These are phyloP conservation scores for Excalfactoria chinensis DNA, from an alignment of 2,113 vertebrate genomes.

Conservation along the genomic window DNA sequence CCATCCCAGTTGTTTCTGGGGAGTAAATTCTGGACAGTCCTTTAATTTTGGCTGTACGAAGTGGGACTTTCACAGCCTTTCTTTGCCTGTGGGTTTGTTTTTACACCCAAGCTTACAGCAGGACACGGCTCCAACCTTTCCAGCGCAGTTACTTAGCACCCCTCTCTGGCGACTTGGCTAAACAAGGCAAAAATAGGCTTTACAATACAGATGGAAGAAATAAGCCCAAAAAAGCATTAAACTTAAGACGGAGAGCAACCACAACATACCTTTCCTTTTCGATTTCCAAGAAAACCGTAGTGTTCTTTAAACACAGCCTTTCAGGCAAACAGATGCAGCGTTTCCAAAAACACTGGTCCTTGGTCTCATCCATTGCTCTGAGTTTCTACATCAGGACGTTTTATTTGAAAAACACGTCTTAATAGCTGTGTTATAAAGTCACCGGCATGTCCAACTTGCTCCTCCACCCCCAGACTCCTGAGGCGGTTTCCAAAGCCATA, in stretches of 20 bases:
- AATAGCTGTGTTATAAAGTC: background rate
- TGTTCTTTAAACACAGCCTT: background rate
- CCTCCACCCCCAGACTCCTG: background rate
- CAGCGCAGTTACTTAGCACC: constrained; percentile 32
- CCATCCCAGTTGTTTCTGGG: background rate
- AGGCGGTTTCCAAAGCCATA: background rate
- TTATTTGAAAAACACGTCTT: background rate
- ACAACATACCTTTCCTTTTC: background rate
- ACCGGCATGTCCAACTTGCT: background rate
- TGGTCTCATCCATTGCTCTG: background rate
- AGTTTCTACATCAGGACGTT: background rate
- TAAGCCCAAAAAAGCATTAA: background rate
- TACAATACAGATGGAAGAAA: background rate
- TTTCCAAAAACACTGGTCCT: background rate
- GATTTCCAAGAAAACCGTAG: background rate
- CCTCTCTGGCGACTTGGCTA: constrained; percentile 38
- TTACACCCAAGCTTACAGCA: constrained; percentile 2
- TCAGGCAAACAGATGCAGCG: background rate
- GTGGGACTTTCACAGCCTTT: background rate
- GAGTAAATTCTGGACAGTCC: background rate
- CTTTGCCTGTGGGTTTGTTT: constrained; percentile 5
- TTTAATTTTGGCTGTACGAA: background rate
- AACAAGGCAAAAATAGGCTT: background rate
- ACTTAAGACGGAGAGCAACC: background rate
- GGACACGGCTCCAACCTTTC: background rate